A percentile compares a stretch with the other conserved stretches of the same genome.
Evolutionary conservation across 2,888 invertebrate species (phyloP).

Genomic region (Himalopsyche anomala): DNA sequence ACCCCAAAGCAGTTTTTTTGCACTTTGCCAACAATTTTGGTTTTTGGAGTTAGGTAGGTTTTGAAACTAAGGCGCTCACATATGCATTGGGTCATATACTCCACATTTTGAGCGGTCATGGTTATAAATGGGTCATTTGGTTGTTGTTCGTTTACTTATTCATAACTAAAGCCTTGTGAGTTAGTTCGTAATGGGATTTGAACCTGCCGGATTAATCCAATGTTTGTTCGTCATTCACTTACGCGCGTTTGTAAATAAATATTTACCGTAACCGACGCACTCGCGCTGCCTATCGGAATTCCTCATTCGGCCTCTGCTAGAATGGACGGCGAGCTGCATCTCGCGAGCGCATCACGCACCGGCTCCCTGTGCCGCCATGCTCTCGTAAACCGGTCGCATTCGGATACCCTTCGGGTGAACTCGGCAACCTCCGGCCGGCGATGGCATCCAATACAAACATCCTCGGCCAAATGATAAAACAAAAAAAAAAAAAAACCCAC

Average conservation of each 20-base stretch:
- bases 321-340: not conserved
- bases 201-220: too few relatives aligned
- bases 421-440: not conserved
- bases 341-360: not conserved
- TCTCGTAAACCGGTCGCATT: slow-evolving; percentile 3
- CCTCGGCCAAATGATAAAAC: not conserved
- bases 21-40: too few relatives aligned
- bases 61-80: too few relatives aligned
- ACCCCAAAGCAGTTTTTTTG: too few relatives aligned
- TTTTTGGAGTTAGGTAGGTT: too few relatives aligned
- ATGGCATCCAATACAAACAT: slow-evolving; percentile 26
- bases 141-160: too few relatives aligned
- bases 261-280: not conserved
- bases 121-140: too few relatives aligned
- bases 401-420: not conserved
- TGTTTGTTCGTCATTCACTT: not conserved
- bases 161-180: too few relatives aligned
- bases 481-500: slow-evolving; percentile 8
- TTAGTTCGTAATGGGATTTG: too few relatives aligned
- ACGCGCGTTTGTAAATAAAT: not conserved
- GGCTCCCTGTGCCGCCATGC: not conserved
- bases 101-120: too few relatives aligned
- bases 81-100: too few relatives aligned
- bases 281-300: not conserved
- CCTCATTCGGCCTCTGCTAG: not conserved